phyloP scores from a whole-genome alignment of 2,113 vertebrate species.

The Ictalurus punctatus region DNA sequence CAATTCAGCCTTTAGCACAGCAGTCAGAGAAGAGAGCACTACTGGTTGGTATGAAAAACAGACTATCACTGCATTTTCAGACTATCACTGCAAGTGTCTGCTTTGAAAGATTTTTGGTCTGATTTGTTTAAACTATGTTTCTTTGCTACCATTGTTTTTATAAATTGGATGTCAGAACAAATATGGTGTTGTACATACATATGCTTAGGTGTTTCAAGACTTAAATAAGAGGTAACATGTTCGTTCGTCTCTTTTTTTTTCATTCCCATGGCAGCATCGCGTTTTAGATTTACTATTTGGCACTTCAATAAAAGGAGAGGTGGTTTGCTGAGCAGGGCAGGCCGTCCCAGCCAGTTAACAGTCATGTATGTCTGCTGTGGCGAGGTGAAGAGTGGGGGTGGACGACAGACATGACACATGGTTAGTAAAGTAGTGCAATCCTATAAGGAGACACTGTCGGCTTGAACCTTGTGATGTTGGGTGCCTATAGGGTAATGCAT shows the following conservation, averaged over 20 bases:
- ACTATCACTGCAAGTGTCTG: constrained; percentile 51
- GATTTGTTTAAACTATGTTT: constrained; percentile 60
- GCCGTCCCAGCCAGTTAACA: constrained; percentile 75
- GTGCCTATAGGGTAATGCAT: constrained; percentile 66
- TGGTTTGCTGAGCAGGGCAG: constrained; percentile 65
- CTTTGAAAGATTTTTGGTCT: constrained; percentile 64
- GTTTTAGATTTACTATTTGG: constrained; percentile 75
- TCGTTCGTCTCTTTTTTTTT: constrained; percentile 64
- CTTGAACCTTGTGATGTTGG: constrained; percentile 57
- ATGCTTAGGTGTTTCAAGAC: constrained; percentile 69
- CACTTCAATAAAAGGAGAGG: constrained; percentile 79
- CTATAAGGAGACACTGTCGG: constrained; percentile 57
- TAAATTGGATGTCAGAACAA: constrained; percentile 58
- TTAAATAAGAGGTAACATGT: constrained; percentile 76
- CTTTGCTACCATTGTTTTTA: constrained; percentile 52
- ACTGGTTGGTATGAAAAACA: constrained; percentile 64
- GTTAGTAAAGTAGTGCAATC: constrained; percentile 38
- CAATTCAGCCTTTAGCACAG: constrained; percentile 64
- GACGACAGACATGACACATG: constrained; percentile 49
- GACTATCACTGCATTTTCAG: constrained; percentile 58
- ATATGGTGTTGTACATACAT: constrained; percentile 65
- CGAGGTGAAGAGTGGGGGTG: constrained; percentile 61
- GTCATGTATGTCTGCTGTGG: constrained; percentile 74
- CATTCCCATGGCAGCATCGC: constrained; percentile 72
- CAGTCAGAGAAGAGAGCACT: constrained; percentile 67